phyloP scores from a whole-genome alignment of 2,888 invertebrate species.

The Drosophila barbarae region DNA sequence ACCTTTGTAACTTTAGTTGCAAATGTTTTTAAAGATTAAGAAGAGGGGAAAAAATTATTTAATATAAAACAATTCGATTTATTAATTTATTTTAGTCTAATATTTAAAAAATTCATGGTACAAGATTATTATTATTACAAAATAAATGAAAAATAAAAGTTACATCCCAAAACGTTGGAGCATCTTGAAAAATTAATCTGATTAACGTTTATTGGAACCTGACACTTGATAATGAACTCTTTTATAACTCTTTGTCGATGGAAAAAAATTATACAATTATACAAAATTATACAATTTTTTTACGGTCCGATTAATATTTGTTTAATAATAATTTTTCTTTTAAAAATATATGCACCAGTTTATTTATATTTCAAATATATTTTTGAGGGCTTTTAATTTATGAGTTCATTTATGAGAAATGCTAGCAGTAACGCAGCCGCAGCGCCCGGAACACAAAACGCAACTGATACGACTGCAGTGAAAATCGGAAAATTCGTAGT shows the following conservation, averaged over 20 bases:
- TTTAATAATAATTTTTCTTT: not conserved
- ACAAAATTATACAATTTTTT: too few relatives aligned
- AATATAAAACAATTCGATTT: not conserved
- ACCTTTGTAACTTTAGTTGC: not conserved
- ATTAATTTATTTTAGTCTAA: not conserved
- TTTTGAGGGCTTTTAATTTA: too few relatives aligned
- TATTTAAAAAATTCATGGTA: too few relatives aligned
- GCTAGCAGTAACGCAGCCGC: slow-evolving; percentile 39
- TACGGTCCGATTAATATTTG: not conserved
- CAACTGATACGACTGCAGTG: slow-evolving; percentile 52
- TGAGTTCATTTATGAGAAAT: not conserved
- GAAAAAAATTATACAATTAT: too few relatives aligned
- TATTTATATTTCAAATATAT: not conserved
- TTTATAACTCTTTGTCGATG: too few relatives aligned
- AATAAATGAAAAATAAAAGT: not conserved
- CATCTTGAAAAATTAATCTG: not conserved
- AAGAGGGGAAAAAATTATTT: not conserved
- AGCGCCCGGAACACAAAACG: slow-evolving; percentile 54
- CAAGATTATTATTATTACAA: too few relatives aligned
- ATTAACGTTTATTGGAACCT: not conserved
- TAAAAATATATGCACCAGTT: not conserved
- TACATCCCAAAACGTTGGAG: not conserved
- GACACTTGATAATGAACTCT: not conserved
- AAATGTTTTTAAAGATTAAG: not conserved
- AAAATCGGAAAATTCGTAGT: slow-evolving; percentile 31